Evolutionary conservation across 1,140 invertebrate species (phyloP).

Genomic region (Holcopasites calliopsidis): DNA sequence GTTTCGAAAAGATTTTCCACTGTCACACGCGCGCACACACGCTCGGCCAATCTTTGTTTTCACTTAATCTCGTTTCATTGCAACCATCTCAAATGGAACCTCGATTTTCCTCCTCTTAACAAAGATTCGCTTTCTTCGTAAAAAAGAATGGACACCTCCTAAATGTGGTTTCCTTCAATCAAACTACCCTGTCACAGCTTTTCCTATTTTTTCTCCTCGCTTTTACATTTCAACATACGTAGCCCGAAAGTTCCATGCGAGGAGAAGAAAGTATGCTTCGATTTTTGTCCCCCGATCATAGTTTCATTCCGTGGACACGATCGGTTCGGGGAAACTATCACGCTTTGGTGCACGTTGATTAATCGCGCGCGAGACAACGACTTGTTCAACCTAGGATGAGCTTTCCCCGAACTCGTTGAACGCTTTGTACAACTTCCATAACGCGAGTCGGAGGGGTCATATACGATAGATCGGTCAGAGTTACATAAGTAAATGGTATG

Average conservation of each 20-base stretch:
- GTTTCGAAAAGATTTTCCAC: slow-evolving; percentile 25
- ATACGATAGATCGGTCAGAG: not conserved
- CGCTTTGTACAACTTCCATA: not conserved
- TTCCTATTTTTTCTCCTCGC: too few species aligned
- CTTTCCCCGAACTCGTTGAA: slow-evolving; percentile 56
- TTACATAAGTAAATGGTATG: not conserved
- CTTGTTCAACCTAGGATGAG: slow-evolving; percentile 40
- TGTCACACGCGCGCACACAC: not conserved
- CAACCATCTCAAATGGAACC: not conserved
- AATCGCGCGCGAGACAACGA: slow-evolving; percentile 44
- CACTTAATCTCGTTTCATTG: not conserved
- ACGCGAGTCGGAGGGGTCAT: not conserved
- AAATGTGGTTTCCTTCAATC: too few species aligned
- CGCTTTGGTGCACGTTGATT: slow-evolving; percentile 47
- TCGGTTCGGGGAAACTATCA: slow-evolving; percentile 39
- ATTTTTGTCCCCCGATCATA: too few species aligned
- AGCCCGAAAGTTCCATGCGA: too few species aligned
- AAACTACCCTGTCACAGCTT: too few species aligned
- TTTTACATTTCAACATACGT: too few species aligned
- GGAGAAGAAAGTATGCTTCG: too few species aligned
- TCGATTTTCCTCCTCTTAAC: not conserved
- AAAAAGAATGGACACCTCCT: too few species aligned
- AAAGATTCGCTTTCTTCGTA: too few species aligned
- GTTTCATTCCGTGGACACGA: not conserved
- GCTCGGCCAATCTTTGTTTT: not conserved